phyloP scores from a whole-genome alignment of 2,888 invertebrate species.

The Nephrotoma guestfalica region DNA sequence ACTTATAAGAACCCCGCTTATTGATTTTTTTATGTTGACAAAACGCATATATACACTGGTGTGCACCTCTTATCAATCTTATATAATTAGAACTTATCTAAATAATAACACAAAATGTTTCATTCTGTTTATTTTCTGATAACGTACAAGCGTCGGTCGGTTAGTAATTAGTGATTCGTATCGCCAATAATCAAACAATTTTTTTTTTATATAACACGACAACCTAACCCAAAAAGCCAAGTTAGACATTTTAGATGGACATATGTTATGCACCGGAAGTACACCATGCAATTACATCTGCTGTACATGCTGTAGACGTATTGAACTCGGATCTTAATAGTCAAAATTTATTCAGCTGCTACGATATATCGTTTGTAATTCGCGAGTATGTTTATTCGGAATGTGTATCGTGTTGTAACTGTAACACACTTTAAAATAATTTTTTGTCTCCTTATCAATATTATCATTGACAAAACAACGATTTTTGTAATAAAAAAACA shows the following conservation, averaged over 20 bases:
- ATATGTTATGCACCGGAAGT: background rate
- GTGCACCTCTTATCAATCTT: background rate
- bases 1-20: background rate
- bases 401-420: background rate
- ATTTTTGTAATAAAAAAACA: background rate
- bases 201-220: background rate
- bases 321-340: background rate
- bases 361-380: background rate
- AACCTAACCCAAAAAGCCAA: background rate
- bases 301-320: background rate
- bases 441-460: background rate
- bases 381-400: too few relatives aligned
- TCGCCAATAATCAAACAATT: background rate
- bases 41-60: background rate
- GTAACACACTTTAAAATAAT: background rate
- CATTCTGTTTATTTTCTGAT: background rate
- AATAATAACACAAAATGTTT: background rate
- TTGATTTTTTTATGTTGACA: background rate
- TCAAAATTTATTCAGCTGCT: background rate
- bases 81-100: background rate
- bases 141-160: background rate
- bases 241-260: background rate
- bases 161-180: background rate
- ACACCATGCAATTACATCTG: background rate
- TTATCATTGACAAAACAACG: background rate